phyloP scores from a whole-genome alignment of 2,888 invertebrate species.

The Cephus spinipes region DNA sequence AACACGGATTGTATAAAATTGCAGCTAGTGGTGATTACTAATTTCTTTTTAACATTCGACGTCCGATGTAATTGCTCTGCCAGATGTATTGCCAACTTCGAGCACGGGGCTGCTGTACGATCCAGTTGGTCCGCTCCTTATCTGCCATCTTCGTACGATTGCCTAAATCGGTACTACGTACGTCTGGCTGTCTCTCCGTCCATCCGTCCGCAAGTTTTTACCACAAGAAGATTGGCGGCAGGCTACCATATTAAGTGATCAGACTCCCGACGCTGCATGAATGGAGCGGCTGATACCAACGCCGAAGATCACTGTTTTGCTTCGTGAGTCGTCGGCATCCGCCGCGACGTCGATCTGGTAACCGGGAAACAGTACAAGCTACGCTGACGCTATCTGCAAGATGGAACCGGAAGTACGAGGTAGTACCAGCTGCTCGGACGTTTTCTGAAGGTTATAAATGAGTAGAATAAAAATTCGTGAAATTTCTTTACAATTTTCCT shows the following conservation, averaged over 20 bases:
- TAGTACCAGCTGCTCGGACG: neutral
- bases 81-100: conserved; percentile 41
- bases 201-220: conserved; percentile 45
- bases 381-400: neutral
- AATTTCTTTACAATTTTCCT: neutral
- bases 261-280: conserved; percentile 45
- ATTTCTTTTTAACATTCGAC: conserved; percentile 6
- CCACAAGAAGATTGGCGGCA: conserved; percentile 42
- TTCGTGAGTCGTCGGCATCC: conserved; percentile 1
- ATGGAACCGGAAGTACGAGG: neutral
- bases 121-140: conserved; percentile 35
- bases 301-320: conserved; percentile 27
- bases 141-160: conserved; percentile 38
- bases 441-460: neutral
- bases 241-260: conserved; percentile 52
- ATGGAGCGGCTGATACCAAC: conserved; percentile 44
- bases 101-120: conserved; percentile 26
- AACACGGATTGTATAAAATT: neutral
- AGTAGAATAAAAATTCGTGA: neutral
- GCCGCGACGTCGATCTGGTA: neutral
- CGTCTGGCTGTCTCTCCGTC: conserved; percentile 27
- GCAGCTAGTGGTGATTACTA: neutral
- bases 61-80: conserved; percentile 30
- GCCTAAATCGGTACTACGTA: conserved; percentile 42
- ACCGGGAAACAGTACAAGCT: neutral